Conservation (phyloP, 2,888 invertebrate genomes). For the Polylopha cassiicola region DNA sequence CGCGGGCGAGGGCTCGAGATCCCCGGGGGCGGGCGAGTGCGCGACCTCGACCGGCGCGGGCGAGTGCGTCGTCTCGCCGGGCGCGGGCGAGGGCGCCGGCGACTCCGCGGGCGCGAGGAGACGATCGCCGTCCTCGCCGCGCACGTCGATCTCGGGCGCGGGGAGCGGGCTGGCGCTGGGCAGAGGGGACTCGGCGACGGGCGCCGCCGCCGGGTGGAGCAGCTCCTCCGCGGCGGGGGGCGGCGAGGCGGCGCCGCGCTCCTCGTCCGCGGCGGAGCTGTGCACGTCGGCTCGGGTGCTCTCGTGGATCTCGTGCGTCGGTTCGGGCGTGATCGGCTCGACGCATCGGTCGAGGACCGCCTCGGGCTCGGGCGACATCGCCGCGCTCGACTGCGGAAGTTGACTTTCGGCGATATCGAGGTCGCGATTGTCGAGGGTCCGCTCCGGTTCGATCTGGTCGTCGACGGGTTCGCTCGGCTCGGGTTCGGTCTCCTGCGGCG, state of each 20-base stretch:
- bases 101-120: slow-evolving; percentile 25
- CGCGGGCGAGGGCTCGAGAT: slow-evolving; percentile 19
- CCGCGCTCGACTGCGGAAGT: too few species aligned
- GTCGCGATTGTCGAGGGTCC: too few species aligned
- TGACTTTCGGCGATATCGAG: too few species aligned
- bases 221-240: slow-evolving; percentile 6
- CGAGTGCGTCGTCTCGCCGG: slow-evolving; percentile 7
- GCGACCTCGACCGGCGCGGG: slow-evolving; percentile 13
- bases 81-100: slow-evolving; percentile 21
- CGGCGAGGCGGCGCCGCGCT: slow-evolving; percentile 11
- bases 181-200: slow-evolving; percentile 30
- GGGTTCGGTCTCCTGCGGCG: slow-evolving; percentile 45
- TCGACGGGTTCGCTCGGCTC: slow-evolving; percentile 40
- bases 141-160: neutral
- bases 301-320: slow-evolving; percentile 26
- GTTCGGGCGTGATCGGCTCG: slow-evolving; percentile 34
- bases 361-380: slow-evolving; percentile 29
- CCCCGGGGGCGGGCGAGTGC: too few species aligned
- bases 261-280: slow-evolving; percentile 31
- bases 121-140: slow-evolving; percentile 9
- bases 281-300: slow-evolving; percentile 20
- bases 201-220: slow-evolving; percentile 28
- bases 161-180: slow-evolving; percentile 22
- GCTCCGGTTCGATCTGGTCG: slow-evolving; percentile 17
- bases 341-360: slow-evolving; percentile 28